Evolutionary conservation across 1,140 invertebrate genomes (phyloP).

Genomic region (Bombus superbus): DNA sequence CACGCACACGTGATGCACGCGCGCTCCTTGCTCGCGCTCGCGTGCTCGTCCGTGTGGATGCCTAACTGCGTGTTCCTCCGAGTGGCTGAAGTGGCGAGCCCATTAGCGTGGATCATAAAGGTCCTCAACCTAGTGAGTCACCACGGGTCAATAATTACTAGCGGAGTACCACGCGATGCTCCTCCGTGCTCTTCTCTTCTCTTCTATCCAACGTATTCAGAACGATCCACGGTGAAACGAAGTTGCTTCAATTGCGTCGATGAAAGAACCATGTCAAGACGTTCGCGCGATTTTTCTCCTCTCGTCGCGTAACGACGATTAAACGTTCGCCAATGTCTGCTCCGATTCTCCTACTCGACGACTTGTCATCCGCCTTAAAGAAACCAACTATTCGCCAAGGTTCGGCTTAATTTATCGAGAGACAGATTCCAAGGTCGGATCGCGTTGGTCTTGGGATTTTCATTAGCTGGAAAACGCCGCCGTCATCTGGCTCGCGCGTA

Average conservation of each 20-base stretch:
- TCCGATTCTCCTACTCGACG: neutral
- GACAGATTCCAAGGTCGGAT: neutral
- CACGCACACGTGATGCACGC: conserved; percentile 8
- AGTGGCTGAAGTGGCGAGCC: conserved; percentile 57
- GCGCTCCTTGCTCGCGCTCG: neutral
- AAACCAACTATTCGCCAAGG: neutral
- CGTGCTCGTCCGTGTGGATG: conserved; percentile 1
- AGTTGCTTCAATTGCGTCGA: conserved; percentile 27
- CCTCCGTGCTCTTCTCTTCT: conserved; percentile 8
- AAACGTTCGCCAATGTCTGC: neutral
- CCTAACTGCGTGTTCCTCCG: conserved; percentile 1
- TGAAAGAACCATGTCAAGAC: conserved; percentile 13
- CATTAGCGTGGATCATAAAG: conserved; percentile 76
- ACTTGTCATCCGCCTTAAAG: neutral
- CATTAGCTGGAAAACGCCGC: neutral
- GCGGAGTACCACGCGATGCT: conserved; percentile 28
- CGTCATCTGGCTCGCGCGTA: neutral
- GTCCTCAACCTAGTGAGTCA: conserved; percentile 77
- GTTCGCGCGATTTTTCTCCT: neutral
- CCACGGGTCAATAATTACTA: conserved; percentile 72
- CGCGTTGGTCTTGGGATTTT: neutral
- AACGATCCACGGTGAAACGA: conserved; percentile 17
- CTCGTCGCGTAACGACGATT: neutral
- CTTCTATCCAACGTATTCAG: conserved; percentile 24
- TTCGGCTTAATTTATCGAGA: neutral